A percentile compares a stretch with the other conserved stretches of the same genome.
These are phyloP conservation scores for Spheniscus humboldti DNA, from an alignment of 2,797 vertebrate genomes.

Conservation along the genomic window DNA sequence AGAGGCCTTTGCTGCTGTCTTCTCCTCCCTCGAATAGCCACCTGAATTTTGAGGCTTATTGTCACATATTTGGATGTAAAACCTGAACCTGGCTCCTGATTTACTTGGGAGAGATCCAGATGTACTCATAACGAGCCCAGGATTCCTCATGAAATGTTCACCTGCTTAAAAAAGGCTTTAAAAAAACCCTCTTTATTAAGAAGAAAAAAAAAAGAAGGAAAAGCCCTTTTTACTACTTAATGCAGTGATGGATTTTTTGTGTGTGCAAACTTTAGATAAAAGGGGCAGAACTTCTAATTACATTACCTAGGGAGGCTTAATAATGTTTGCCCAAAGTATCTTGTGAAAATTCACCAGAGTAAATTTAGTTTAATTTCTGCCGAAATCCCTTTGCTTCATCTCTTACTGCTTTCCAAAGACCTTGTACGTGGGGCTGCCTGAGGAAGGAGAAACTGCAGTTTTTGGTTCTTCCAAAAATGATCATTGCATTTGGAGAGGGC, in stretches of 20 bases:
- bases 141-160: neutral
- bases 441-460: fast-evolving
- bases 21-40: neutral
- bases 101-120: neutral
- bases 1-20: neutral
- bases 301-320: conserved; percentile 13
- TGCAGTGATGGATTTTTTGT: neutral
- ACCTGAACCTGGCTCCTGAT: neutral
- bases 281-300: conserved; percentile 19
- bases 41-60: neutral
- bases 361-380: conserved; percentile 14
- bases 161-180: neutral
- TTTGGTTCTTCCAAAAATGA: neutral
- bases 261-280: neutral
- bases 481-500: neutral
- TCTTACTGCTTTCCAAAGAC: neutral
- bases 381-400: neutral
- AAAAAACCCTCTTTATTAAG: neutral
- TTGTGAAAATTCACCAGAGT: neutral
- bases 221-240: neutral
- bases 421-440: neutral
- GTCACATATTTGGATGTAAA: neutral
- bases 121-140: neutral
- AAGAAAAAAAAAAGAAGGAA: neutral
- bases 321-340: conserved; percentile 35